Percentiles rank a stretch among this genome's conserved stretches.
Evolutionary conservation across 2,888 invertebrate species (phyloP).

Genomic region (Andrena haemorrhoa): DNA sequence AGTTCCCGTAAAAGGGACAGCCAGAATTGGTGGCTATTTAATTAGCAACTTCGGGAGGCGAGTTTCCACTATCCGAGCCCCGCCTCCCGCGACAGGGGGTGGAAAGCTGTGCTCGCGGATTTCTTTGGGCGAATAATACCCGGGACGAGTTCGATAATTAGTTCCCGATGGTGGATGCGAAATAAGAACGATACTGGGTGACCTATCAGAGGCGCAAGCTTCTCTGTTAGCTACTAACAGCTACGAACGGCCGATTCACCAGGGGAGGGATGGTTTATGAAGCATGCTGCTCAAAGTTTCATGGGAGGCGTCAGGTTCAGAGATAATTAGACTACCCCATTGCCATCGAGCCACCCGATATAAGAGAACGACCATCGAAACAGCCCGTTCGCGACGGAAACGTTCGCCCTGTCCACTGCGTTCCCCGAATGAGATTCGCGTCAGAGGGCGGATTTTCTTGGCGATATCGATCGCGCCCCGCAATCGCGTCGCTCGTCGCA

Average conservation of each 20-base stretch:
- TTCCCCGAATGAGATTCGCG: constrained; percentile 33
- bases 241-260: too few species aligned
- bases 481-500: constrained; percentile 33
- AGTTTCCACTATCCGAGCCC: constrained; percentile 6
- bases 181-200: constrained; percentile 16
- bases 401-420: neutral
- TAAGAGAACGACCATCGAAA: neutral
- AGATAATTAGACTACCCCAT: neutral
- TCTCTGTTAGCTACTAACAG: neutral
- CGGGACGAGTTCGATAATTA: constrained; percentile 61
- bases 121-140: constrained; percentile 47
- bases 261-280: too few species aligned
- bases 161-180: constrained; percentile 47
- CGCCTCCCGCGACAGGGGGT: constrained; percentile 27
- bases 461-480: constrained; percentile 37
- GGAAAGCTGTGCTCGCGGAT: constrained; percentile 43
- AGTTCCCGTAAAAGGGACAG: constrained; percentile 53
- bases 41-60: constrained; percentile 56
- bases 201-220: constrained; percentile 1
- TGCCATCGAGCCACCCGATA: neutral
- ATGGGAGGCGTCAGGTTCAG: too few species aligned
- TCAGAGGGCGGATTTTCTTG: constrained; percentile 37
- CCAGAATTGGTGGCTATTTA: constrained; percentile 62
- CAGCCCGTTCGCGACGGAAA: neutral
- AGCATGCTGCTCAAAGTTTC: too few species aligned